Evolutionary conservation across 2,113 vertebrate genomes (phyloP).

Genomic region (Pangasianodon gigas): DNA sequence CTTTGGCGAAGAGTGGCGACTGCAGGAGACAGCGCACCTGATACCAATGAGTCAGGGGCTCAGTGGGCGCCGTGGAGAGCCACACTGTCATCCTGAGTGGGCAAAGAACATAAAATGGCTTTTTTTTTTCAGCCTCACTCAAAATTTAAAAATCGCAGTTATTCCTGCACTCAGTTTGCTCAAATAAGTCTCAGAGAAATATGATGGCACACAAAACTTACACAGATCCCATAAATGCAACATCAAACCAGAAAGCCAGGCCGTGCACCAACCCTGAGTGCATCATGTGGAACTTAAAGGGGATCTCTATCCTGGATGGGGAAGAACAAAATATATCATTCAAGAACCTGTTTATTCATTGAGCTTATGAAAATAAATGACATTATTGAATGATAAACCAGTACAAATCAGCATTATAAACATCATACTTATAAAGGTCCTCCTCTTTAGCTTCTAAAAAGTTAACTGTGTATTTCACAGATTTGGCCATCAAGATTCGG

Average conservation of each 20-base stretch:
- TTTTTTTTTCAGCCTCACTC: neutral
- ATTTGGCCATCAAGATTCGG: constrained; percentile 94
- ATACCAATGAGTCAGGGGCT: constrained; percentile 96
- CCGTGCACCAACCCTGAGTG: constrained; percentile 92
- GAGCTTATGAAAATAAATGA: neutral
- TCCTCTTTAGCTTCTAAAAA: constrained; percentile 96
- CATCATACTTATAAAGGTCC: constrained; percentile 87
- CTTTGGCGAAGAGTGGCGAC: constrained; percentile 93
- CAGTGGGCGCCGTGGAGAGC: constrained; percentile 92
- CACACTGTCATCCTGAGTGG: constrained; percentile 86
- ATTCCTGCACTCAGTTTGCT: neutral
- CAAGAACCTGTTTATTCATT: neutral
- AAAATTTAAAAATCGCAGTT: neutral
- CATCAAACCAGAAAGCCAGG: constrained; percentile 94
- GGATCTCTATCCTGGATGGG: constrained; percentile 88
- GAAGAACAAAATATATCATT: neutral
- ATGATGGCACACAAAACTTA: constrained; percentile 67
- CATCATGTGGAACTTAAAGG: constrained; percentile 96
- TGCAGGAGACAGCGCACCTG: constrained; percentile 93
- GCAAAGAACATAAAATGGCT: neutral
- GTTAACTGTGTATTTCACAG: constrained; percentile 94
- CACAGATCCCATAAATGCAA: constrained; percentile 91
- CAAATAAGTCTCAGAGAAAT: neutral
- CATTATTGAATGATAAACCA: neutral
- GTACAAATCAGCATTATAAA: neutral